Base-by-base conservation (phyloP, 2,888 invertebrate species). In the Nasonovia ribisnigri region DNA sequence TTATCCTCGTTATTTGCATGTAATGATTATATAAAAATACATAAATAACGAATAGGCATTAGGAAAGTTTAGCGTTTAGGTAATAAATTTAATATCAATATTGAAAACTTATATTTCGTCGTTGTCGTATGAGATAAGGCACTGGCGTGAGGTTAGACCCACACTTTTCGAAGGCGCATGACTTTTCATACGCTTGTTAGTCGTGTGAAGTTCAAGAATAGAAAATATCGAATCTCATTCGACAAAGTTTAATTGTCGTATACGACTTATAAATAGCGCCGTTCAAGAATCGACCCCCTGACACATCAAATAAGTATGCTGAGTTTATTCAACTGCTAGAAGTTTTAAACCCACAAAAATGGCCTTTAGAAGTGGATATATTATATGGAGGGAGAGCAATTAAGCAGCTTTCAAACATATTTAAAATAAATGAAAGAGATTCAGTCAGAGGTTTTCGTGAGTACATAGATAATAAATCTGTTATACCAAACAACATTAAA, bases 401-500 rank as follows among this genome's bases (percentile, higher is more conserved):
- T 57, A 88, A 88, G 42, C n/a, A 88, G 88, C 42, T 88, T 42
- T 88, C 88, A 88, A 88, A 57, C 88, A 88, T 54, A 88, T 88
- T 88, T 51, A 88, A 88, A 88, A 36, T 88, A 88, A 88, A 88
- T 88, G 88, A 88, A 88, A 88, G n/a, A 88, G 48, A 51, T 8
- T 87, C 87, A 88, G 51, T 88, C 8, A 24, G 88, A 88, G 54
- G 57, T 88, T 88, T 88, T 88, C 88, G 88, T 88, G 57, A 88
- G 88, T 88, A 87, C 26, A 48, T 87, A 87, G 87, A 43, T 87
- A 87, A 87, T 87, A 87, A 48, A 87, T 87, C 87, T 87, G 26
- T 87, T 42, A n/a, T 87, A 16, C 48, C n/a, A 87, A n/a, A 87
- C n/a, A 87, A 87, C 42, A 26, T 87, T 42, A 87, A 87, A 13